These are phyloP conservation scores for Diploptera punctata DNA, from an alignment of 2,888 invertebrate genomes.

Conservation along the genomic window DNA sequence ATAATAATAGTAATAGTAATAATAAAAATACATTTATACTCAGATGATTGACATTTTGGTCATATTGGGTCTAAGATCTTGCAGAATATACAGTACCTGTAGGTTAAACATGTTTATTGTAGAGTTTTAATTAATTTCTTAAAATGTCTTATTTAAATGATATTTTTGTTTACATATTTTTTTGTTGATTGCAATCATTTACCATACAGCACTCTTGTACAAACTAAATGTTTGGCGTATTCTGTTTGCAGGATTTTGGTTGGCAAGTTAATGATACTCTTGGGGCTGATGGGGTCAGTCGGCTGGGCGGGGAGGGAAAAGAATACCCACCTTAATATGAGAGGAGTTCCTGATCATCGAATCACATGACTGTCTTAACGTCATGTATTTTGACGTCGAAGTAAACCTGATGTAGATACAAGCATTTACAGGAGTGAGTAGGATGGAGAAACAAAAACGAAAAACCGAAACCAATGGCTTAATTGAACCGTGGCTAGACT, in stretches of 20 bases:
- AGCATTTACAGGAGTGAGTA: not conserved
- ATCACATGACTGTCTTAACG: constrained; percentile 16
- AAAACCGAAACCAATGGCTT: constrained; percentile 23
- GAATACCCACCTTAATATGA: not conserved
- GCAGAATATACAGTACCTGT: too few relatives aligned
- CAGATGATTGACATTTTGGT: too few relatives aligned
- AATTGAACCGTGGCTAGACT: constrained; percentile 3
- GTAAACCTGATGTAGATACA: not conserved
- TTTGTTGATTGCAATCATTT: too few relatives aligned
- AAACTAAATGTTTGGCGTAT: not conserved
- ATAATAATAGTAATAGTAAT: too few relatives aligned
- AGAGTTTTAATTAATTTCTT: too few relatives aligned
- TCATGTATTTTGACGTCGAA: not conserved
- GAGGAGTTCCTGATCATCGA: not conserved
- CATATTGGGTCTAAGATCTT: too few relatives aligned
- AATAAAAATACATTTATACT: too few relatives aligned
- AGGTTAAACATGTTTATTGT: too few relatives aligned
- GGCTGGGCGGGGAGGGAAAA: not conserved
- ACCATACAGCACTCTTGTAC: not conserved
- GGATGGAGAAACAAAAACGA: constrained; percentile 3
- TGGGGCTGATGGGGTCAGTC: constrained; percentile 1
- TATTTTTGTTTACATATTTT: too few relatives aligned
- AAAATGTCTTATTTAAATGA: too few relatives aligned
- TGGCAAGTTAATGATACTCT: constrained; percentile 23
- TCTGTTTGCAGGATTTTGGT: not conserved